Base-by-base conservation (phyloP, 2,888 invertebrate species). In the Diarsia mendica region DNA sequence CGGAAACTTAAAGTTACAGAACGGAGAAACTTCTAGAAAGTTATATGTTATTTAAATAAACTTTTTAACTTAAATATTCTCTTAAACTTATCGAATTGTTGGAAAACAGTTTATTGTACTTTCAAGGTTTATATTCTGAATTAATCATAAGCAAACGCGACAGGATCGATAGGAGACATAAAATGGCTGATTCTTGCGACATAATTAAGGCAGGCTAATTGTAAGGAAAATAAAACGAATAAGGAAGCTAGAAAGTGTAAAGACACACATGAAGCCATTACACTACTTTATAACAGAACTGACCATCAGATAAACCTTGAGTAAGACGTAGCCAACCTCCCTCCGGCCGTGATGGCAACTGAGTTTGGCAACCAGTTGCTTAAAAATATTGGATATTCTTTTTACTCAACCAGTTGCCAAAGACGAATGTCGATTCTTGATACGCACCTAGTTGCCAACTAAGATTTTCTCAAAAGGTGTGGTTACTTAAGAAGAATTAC, bases 1-100 rank as follows among this genome's bases (percentile, higher is more conserved):
- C 49, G 13, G 8, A 39, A 39, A 51, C 51, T 33, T 53, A 60
- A 33, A 61, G 15, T 33, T 74, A 75, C 61, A 66, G 48, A 65
- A 48, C 51, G 23, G 68, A 66, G 68, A 72, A 81, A 81, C 46
- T 65, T 67, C 23, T 68, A 68, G 65, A 77, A 80, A 82, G 61
- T 82, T 63, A 23, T 58, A 46, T 60, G 15, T 49, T 65, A 77
- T 81, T 71, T 20, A 66, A 69, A 82, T 63, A 23, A 51, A 28
- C 13, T 44, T 64, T 58, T 66, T 51, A 58, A 48, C 39, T 51
- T 61, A 44, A 75, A 76, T 23, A 20, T 53, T 70, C n/a, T 69
- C 28, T 53, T 48, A 11, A 60, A 53, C 39, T 58, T 65, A 48
- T 44, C n/a, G 23, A 51, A 63, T 68, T 60, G 33, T 44, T 33